Evolutionary conservation across 2,113 vertebrate species (phyloP), one percentile per base, ranked within the genome.

Genomic region (Amblyornis subalaris): DNA sequence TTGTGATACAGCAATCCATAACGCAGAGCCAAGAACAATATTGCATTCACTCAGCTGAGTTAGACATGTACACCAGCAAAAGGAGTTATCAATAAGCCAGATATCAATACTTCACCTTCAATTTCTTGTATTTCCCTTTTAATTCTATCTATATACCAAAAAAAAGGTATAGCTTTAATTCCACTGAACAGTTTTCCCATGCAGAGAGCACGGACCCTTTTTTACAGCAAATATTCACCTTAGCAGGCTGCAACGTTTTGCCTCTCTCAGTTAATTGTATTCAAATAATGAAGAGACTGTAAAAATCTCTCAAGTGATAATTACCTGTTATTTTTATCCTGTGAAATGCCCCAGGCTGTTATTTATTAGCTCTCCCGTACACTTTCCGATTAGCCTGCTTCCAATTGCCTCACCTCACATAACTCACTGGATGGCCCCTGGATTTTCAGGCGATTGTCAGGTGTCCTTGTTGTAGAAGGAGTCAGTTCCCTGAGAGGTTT

Each of bases 231-330:
- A 93, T 29, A 28, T n/a, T 70, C 65, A 40, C 64, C 50, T 72
- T 65, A 31, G 5, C 66, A 70, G 57, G 35, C 48, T 88, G 50
- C 64, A 78, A 11, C 24, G 42, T 66, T 86, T 85, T 72, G 33
- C 57, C 44, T 60, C 45, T 67, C 71, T 79, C 36, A 10, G 36
- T 38, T 38, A 42, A 96, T 96, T 91, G 71, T 9, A 10, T 61
- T 66, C 45, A 60, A 53, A 93, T 71, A 95, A 91, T 54, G 54
- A 92, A 93, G 81, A 74, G 50, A 57, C 29, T 40, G 40, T 79
- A 92, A 89, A 75, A 95, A 88, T 45, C 60, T 76, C 76, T 94
- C 69, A 21, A 64, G 72, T 36, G 69, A 85, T 93, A 96, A 96
- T 95, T 95, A 91, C 85, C 80, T 94, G 76, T 58, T 62, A 36